Evolutionary conservation across 2,888 invertebrate genomes (phyloP).

Genomic region (Romanomermis culicivorax): DNA sequence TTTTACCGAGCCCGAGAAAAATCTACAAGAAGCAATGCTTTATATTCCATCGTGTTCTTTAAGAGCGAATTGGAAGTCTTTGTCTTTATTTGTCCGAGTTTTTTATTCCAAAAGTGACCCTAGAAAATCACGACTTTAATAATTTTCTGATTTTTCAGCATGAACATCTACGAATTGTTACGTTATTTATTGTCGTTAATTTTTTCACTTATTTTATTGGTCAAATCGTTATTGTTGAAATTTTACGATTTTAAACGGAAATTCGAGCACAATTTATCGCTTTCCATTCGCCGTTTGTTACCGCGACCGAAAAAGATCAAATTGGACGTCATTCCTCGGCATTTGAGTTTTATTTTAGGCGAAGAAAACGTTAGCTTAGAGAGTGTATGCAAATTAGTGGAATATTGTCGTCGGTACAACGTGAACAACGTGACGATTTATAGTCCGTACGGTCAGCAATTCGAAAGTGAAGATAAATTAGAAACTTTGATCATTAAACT

Average conservation of each 20-base stretch:
- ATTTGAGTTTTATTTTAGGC: conserved; percentile 2
- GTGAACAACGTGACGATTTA: conserved; percentile 1
- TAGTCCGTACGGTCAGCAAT: background rate
- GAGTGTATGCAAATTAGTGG: background rate
- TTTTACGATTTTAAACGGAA: background rate
- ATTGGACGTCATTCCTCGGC: background rate
- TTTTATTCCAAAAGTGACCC: too few species aligned
- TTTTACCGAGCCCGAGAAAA: too few species aligned
- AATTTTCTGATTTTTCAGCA: too few species aligned
- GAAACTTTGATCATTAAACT: too few species aligned
- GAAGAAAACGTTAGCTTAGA: background rate
- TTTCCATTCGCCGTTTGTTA: background rate
- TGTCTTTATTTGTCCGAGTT: too few species aligned
- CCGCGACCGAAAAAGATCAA: background rate
- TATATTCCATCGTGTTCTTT: too few species aligned
- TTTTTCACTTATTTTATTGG: background rate
- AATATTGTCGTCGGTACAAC: conserved; percentile 4
- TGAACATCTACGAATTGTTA: background rate
- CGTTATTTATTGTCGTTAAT: background rate
- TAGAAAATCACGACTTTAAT: too few species aligned
- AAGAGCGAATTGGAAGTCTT: too few species aligned
- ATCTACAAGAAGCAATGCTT: too few species aligned
- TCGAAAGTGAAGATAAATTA: too few species aligned
- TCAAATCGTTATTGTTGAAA: background rate
- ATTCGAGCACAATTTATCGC: background rate